Evolutionary conservation across 2,797 vertebrate genomes (phyloP), one percentile per base, ranked within the genome.

Genomic region (Cossypha heuglini): DNA sequence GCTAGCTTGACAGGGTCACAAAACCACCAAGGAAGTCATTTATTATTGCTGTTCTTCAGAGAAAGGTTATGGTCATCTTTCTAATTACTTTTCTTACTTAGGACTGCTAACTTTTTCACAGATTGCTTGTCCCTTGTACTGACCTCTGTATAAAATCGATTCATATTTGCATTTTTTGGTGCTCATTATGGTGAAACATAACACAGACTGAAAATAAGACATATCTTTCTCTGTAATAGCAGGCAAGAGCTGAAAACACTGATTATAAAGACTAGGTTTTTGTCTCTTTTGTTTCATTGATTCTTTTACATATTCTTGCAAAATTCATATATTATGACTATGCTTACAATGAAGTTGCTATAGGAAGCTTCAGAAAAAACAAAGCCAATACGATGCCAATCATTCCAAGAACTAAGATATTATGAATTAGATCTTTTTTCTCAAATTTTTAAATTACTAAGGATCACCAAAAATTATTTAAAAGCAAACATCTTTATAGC

Each of bases 1-100:
- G 97, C 97, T 96, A 98, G 97, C 94, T 97, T 96, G 97, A 83
- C 96, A 97, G 96, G 98, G 98, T 99, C 98, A 98, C 72, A 93
- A 82, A 97, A 98, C 97, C 95, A 93, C 89, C 75, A 69, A 88
- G 95, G 96, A 97, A 97, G 96, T 95, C 1, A 97, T 97, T 97
- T 97, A 97, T 97, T 98, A 97, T 93, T 94, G 95, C 78, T 96
- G 96, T 97, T 97, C 96, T 97, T 97, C 97, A 96, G 95, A 94
- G 86, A 96, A 97, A 97, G 94, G 96, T 97, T 97, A 92, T 81
- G 95, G 86, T 92, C 87, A 95, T 97, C 77, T 94, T 97, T 97
- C 90, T 96, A 97, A 98, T 97, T 98, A 97, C 94, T 97, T 97
- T 97, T 97, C 94, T 95, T 96, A 93, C 91, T 94, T 96, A 88